Percentiles rank a stretch among this genome's conserved stretches.
Conservation (phyloP, 2,888 invertebrate genomes). For the Mechanitis messenoides region DNA sequence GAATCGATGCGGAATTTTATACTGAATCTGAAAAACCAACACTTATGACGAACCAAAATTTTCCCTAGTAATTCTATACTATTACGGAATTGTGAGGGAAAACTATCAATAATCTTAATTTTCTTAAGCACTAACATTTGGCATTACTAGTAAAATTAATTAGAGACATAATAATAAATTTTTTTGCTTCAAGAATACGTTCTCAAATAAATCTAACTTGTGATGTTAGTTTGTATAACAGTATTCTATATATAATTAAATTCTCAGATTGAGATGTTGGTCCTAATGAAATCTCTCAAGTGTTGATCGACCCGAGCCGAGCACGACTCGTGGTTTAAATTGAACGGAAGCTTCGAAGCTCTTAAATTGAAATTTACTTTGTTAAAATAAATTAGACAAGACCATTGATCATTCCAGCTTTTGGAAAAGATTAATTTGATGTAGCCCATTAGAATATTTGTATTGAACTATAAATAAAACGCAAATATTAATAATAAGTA, state of each 20-base stretch:
- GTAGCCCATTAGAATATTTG: conserved; percentile 2
- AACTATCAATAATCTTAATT: no score
- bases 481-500: no score
- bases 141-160: no score
- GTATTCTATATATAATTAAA: background rate
- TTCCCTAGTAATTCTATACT: no score
- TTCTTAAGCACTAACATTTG: no score
- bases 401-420: conserved; percentile 21
- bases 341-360: conserved; percentile 21
- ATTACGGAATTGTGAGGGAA: no score
- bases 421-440: conserved; percentile 19
- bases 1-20: no score
- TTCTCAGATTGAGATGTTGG: conserved; percentile 2
- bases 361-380: conserved; percentile 27
- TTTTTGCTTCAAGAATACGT: no score
- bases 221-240: background rate
- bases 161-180: no score
- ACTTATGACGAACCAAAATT: no score
- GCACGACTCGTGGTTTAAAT: conserved; percentile 22
- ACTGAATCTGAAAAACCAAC: no score
- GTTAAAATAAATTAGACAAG: conserved; percentile 27
- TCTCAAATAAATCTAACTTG: no score
- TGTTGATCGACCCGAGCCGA: conserved; percentile 15
- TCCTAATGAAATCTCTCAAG: conserved; percentile 19
- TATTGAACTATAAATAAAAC: background rate